Evolutionary conservation across 2,113 vertebrate genomes (phyloP), one percentile per base, ranked within the genome.

Genomic region (Myrmecobius fasciatus): DNA sequence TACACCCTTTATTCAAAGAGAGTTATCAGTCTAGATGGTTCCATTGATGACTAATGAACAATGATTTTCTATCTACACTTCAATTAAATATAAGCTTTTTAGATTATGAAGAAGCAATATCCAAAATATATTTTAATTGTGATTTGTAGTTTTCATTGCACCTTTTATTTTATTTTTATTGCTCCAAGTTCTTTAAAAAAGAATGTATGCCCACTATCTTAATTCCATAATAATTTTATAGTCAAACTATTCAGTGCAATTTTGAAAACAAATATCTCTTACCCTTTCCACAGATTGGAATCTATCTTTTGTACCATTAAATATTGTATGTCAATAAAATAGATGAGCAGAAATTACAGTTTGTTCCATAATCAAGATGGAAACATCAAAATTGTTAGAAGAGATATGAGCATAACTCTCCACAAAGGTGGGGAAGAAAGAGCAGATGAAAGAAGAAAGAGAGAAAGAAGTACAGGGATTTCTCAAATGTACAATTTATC

Each of bases 181-280:
- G 56, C 47, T 54, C 3, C 0, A 5, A 89, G 75, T 96, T 94
- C 25, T 89, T 22, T 48, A 53, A 28, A 56, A 56, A 56, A 28
- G 26, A 56, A 56, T 2, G 25, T 25, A 54, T 25, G 25, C 25
- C 22, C 24, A 56, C 54, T 56, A 28, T 56, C 25, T 56, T 56
- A 43, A 49, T 36, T 94, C 52, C 49, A 9, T 36, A 11, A 46
- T 22, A 11, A 96, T 7, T 47, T 1, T 6, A 67, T 25, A 25
- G 91, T 47, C 0, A 0, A 88, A 94, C 88, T 46, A 94, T 0
- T 52, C 67, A 3, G 89, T 93, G 93, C 9, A 89, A 25, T 53
- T 94, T 92, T 52, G 93, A 92, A 94, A 54, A n/a, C 9, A 92
- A 94, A 90, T n/a, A 96, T 47, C 25, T 46, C 43, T 92, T 52